Evolutionary conservation across 2,113 vertebrate genomes (phyloP).

Genomic region (Falco punctatus): DNA sequence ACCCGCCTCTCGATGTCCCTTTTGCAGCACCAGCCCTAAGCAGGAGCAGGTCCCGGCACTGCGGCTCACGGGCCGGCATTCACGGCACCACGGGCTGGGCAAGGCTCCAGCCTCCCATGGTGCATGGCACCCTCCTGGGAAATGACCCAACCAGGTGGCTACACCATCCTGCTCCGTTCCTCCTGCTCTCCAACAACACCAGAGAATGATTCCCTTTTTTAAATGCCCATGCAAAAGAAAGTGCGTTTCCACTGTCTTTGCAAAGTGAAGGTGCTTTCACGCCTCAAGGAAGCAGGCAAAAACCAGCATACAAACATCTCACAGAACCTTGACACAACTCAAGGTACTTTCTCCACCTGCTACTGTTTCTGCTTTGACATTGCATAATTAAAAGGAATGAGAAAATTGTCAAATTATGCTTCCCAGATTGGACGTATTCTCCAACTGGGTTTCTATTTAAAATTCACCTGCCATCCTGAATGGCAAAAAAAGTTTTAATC

Average conservation of each 20-base stretch:
- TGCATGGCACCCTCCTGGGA: background rate
- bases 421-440: background rate
- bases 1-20: background rate
- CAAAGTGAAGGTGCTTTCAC: background rate
- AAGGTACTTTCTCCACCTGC: background rate
- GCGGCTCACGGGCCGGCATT: rapidly evolving
- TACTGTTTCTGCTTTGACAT: background rate
- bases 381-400: background rate
- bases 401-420: background rate
- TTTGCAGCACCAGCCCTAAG: background rate
- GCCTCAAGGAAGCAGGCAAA: background rate
- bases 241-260: background rate
- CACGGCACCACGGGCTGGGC: rapidly evolving
- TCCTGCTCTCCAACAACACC: background rate
- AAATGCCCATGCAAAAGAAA: rapidly evolving
- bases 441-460: background rate
- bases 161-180: background rate
- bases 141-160: background rate
- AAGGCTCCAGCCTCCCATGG: background rate
- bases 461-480: background rate
- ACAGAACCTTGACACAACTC: background rate
- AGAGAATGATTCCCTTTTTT: background rate
- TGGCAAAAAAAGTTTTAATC: background rate
- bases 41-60: background rate
- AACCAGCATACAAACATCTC: background rate